Base-by-base conservation (phyloP, 2,888 invertebrate species). In the Digitonthophagus gazella region DNA sequence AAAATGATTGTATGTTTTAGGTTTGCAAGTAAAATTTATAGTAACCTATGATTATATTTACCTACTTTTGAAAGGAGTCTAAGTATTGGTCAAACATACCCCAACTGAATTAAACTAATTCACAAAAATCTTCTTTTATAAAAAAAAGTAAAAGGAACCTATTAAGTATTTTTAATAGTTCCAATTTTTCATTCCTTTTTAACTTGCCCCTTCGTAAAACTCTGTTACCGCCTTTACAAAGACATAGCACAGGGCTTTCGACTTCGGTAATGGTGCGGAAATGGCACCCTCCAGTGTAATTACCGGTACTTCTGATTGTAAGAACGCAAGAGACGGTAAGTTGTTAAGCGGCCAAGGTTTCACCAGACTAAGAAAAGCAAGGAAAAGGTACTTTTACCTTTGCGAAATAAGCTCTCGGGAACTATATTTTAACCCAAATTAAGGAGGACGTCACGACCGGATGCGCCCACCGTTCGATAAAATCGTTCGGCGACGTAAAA, bases 211-310 rank as follows among this genome's bases (percentile, higher is more conserved):
- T 2, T 44, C 28, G 28, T 44, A 44, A 44, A 44, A 6, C 28
- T 44, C 28, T 44, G 28, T 44, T 44, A 44, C 28, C 6, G 28
- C 11, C 28, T 6, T 44, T 44, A 44, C 28, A 44, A 44, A 44
- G 28, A 15, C 6, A 61, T 15, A n/a, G 16, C 18, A 61, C 19
- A 14, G 18, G 18, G 18, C 65, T 16, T 54, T 55, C 19, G 19
- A 18, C 54, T 65, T 44, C 14, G 58, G 66, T 65, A 69, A 66
- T 54, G 18, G 61, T 65, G 44, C 22, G 28, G 16, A 58, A 71
- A 71, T 66, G 67, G 69, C 70, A 71, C 71, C 69, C 71, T 65
- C 64, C 57, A 69, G 72, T 70, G 64, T 71, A 70, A 72, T 71
- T 69, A 71, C 67, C 69, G 70, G 68, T 70, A 68, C 70, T 69